These are phyloP conservation scores for Engystomops pustulosus DNA, from an alignment of 2,113 vertebrate species.

Conservation along the genomic window DNA sequence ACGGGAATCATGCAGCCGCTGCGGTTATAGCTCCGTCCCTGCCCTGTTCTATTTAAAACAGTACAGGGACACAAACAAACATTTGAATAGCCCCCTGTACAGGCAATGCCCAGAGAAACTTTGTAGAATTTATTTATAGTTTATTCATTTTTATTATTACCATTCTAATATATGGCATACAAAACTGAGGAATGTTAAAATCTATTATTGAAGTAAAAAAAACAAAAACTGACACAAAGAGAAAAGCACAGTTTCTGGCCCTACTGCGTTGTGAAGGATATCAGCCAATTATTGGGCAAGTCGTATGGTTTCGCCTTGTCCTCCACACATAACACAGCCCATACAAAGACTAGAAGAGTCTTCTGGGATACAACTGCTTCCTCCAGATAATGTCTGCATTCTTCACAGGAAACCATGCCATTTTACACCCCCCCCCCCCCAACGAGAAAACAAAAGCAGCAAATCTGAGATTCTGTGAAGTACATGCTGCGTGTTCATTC, in stretches of 20 bases:
- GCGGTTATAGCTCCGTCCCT: too few relatives aligned
- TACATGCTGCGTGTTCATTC: too few relatives aligned
- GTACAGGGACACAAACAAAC: too few relatives aligned
- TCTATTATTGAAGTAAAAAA: background rate
- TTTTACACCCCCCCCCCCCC: background rate
- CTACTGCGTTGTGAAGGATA: constrained; percentile 15
- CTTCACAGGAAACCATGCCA: constrained; percentile 41
- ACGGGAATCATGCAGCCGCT: too few relatives aligned
- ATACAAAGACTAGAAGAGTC: background rate
- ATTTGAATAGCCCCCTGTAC: too few relatives aligned
- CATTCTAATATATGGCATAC: too few relatives aligned
- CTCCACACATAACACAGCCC: background rate
- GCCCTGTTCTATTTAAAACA: too few relatives aligned
- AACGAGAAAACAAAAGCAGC: background rate
- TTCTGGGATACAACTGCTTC: constrained; percentile 52
- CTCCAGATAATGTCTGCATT: constrained; percentile 35
- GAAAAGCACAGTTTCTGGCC: background rate
- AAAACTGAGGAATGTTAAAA: background rate
- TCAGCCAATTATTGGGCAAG: background rate
- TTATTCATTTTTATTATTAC: too few relatives aligned
- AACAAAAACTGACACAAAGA: background rate
- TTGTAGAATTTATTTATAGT: too few relatives aligned
- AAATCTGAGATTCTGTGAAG: background rate
- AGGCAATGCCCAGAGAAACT: too few relatives aligned
- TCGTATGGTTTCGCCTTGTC: background rate